Conservation (phyloP, 2,888 invertebrate species). For the Phortica okadai region DNA sequence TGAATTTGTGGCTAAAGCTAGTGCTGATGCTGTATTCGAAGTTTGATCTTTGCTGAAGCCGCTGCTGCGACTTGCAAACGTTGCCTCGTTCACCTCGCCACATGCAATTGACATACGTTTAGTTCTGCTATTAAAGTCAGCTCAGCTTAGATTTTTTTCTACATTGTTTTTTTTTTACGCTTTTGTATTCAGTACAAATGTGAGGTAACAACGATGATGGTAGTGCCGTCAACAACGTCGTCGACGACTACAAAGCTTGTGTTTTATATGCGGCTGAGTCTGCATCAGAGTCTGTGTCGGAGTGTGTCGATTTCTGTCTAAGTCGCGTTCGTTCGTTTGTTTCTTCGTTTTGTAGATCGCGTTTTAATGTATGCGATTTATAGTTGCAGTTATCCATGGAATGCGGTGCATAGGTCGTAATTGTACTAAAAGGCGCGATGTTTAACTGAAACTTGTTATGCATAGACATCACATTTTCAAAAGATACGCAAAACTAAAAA, state of each 20-base stretch:
- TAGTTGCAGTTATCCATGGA: slow-evolving; percentile 56
- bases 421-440: slow-evolving; percentile 39
- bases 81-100: slow-evolving; percentile 17
- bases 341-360: slow-evolving; percentile 39
- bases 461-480: slow-evolving; percentile 21
- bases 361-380: slow-evolving; percentile 62
- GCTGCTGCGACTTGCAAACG: slow-evolving; percentile 4
- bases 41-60: neutral
- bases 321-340: neutral
- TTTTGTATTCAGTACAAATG: neutral
- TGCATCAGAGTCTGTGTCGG: neutral
- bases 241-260: neutral
- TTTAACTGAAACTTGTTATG: slow-evolving; percentile 27
- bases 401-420: slow-evolving; percentile 61
- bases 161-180: neutral
- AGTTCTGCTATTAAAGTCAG: slow-evolving; percentile 22
- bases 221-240: neutral
- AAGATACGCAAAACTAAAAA: neutral
- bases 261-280: neutral
- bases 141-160: slow-evolving; percentile 11
- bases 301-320: neutral
- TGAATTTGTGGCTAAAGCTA: neutral
- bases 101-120: slow-evolving; percentile 22
- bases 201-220: neutral
- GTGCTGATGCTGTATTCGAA: neutral